Conservation (phyloP, 2,113 vertebrate species). For the Antennarius striatus region DNA sequence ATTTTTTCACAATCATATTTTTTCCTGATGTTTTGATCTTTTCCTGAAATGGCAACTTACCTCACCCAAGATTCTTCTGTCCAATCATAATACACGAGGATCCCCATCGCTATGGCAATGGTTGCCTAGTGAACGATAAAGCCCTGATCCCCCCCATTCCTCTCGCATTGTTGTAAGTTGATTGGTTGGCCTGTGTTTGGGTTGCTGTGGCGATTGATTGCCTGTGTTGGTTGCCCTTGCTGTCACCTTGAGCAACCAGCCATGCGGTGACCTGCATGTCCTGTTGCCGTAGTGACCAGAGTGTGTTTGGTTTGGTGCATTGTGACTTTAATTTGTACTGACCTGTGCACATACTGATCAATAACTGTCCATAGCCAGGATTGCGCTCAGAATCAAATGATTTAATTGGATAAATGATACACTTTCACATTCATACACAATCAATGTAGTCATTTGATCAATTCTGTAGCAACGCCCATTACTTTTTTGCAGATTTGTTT, state of each 20-base stretch:
- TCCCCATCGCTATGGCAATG: conserved; percentile 81
- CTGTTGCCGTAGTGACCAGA: conserved; percentile 80
- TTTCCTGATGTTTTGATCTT: conserved; percentile 80
- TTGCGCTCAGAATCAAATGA: conserved; percentile 63
- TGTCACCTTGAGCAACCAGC: conserved; percentile 78
- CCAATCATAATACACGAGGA: conserved; percentile 82
- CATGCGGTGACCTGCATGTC: conserved; percentile 81
- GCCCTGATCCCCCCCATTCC: conserved; percentile 77
- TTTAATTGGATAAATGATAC: conserved; percentile 67
- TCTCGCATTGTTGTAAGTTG: conserved; percentile 83
- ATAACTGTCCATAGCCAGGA: conserved; percentile 74
- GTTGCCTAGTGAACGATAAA: conserved; percentile 81
- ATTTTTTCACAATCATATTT: conserved; percentile 74
- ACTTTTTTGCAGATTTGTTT: conserved; percentile 71
- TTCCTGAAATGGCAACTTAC: conserved; percentile 79
- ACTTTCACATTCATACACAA: conserved; percentile 36
- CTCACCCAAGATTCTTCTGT: conserved; percentile 77
- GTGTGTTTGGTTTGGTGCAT: conserved; percentile 80
- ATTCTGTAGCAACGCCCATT: conserved; percentile 61
- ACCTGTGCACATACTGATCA: conserved; percentile 80
- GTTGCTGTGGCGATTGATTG: conserved; percentile 83
- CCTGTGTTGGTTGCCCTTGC: conserved; percentile 79
- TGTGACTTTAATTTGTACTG: conserved; percentile 80
- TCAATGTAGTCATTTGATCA: conserved; percentile 47
- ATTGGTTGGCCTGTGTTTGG: conserved; percentile 82